Base-by-base conservation (phyloP, 2,888 invertebrate genomes). In the Gastracanthus pulcherrimus region DNA sequence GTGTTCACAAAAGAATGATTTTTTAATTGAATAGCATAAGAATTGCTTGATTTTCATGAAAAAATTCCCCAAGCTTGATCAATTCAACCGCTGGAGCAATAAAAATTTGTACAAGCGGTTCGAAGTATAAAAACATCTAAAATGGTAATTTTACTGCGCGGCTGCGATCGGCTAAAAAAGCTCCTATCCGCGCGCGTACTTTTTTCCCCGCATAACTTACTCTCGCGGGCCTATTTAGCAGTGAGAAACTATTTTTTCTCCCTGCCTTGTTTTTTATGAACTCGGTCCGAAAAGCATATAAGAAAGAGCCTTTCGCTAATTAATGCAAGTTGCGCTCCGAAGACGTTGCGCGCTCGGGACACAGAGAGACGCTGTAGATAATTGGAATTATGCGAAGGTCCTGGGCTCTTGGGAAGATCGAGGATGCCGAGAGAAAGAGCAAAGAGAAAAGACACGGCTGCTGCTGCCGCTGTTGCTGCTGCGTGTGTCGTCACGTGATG, bases 321-420 rank as follows among this genome's bases (percentile, higher is more conserved):
- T 75, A 80, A 80, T 80, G 80, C 75, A 75, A 64, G 41, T 58
- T 58, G 69, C 64, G 31, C 51, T 11, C 3, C 34, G 31, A 41
- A 19, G 64, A 41, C 13, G 26, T 23, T 6, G 13, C 16, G 41
- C 55, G 11, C 38, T 11, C 60, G 26, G 58, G 45, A n/a, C n/a
- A n/a, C n/a, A n/a, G n/a, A n/a, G n/a, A n/a, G n/a, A 31, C 55
- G 60, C 80, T 62, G 76, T 81, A 60, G 76, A 81, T 90, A 90
- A 90, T 90, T 90, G 88, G 87, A 90, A 90, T 90, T 90, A 90
- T 89, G 89, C 88, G 88, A 88, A 85, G 87, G 85, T 85, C 83
- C 83, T 84, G 83, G 85, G 84, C 82, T 85, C 84, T n/a, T n/a
- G n/a, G n/a, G 85, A 51, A 66, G 60, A 55, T 13, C 34, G 34